Conservation (phyloP, 2,797 vertebrate species). For the Xiphophorus birchmanni region DNA sequence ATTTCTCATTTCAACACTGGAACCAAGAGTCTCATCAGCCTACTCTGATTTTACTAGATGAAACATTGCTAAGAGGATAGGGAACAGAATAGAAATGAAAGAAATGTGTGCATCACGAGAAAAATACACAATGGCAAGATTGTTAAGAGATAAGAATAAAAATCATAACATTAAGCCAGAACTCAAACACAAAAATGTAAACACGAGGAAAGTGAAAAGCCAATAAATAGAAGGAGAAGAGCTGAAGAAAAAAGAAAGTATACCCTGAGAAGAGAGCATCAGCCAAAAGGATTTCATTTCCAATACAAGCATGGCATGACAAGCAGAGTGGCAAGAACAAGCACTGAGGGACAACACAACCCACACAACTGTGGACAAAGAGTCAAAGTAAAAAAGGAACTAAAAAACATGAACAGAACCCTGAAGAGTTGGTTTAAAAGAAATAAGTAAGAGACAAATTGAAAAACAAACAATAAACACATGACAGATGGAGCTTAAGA, state of each 20-base stretch:
- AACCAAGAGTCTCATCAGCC: constrained; percentile 31
- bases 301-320: constrained; percentile 19
- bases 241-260: neutral
- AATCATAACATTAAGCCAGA: constrained; percentile 15
- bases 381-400: constrained; percentile 23
- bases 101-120: constrained; percentile 50
- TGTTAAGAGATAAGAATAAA: constrained; percentile 21
- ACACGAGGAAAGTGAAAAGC: constrained; percentile 22
- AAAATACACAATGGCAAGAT: constrained; percentile 16
- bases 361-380: constrained; percentile 27
- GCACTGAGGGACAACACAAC: constrained; percentile 21
- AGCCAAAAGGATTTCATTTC: constrained; percentile 40
- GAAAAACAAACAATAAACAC: constrained; percentile 14
- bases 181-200: neutral
- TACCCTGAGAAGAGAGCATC: constrained; percentile 34
- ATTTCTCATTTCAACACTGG: constrained; percentile 31
- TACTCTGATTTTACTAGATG: constrained; percentile 36
- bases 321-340: constrained; percentile 24
- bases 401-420: constrained; percentile 7
- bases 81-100: constrained; percentile 47
- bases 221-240: constrained; percentile 24
- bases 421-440: constrained; percentile 17
- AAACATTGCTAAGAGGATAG: constrained; percentile 43
- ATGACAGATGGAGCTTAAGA: constrained; percentile 7
- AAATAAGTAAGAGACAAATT: constrained; percentile 5